phyloP scores from a whole-genome alignment of 2,797 vertebrate species.

The Melanogrammus aeglefinus region DNA sequence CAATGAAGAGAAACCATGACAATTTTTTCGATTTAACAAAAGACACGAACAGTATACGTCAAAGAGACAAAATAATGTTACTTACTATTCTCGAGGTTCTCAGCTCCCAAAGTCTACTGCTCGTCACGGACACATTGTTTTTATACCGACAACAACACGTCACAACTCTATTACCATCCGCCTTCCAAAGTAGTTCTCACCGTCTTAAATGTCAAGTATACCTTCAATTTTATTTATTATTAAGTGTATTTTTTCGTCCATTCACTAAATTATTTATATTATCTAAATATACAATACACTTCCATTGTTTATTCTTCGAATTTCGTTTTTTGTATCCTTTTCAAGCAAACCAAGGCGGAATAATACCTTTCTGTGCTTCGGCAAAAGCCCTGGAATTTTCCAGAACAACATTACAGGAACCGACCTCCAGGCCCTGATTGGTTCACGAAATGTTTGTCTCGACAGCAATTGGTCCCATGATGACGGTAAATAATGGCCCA shows the following conservation, averaged over 20 bases:
- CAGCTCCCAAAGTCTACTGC: too few relatives aligned
- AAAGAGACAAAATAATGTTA: background rate
- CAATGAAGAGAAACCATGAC: background rate
- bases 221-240: background rate
- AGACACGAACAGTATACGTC: background rate
- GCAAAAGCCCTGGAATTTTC: constrained; percentile 56
- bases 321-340: background rate
- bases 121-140: background rate
- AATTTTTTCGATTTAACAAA: background rate
- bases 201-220: rapidly evolving
- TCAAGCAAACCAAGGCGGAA: constrained; percentile 41
- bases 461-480: background rate
- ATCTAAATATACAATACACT: rapidly evolving
- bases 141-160: constrained; percentile 52
- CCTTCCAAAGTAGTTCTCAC: constrained; percentile 54
- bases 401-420: constrained; percentile 41
- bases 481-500: background rate
- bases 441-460: background rate
- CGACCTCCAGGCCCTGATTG: constrained; percentile 13
- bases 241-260: background rate
- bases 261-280: background rate
- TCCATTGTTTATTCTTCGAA: background rate
- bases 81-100: background rate
- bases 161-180: constrained; percentile 54
- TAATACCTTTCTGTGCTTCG: constrained; percentile 34